Percentiles rank a stretch among this genome's conserved stretches.
Conservation (phyloP, 2,888 invertebrate species). For the Ochropleura plecta region DNA sequence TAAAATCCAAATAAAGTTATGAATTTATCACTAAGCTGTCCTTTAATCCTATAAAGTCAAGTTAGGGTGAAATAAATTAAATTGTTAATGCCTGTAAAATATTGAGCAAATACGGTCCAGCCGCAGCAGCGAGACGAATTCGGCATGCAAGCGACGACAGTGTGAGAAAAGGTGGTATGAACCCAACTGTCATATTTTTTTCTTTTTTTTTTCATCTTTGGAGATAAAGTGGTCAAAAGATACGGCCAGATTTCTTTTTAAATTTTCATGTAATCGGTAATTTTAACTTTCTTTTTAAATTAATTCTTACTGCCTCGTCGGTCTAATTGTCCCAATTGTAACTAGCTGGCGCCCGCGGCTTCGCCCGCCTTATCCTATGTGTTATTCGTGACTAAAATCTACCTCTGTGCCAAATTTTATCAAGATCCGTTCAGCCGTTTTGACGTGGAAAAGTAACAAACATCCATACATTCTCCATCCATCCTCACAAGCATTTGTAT, state of each 20-base stretch:
- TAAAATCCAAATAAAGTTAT: constrained; percentile 72
- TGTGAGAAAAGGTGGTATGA: constrained; percentile 64
- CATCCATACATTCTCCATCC: no score
- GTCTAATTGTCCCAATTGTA: no score
- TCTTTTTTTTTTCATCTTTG: constrained; percentile 7
- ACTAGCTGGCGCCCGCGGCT: no score
- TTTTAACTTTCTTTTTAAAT: no score
- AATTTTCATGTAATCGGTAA: no score
- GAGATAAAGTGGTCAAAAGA: background rate
- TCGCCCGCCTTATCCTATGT: no score
- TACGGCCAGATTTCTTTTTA: background rate
- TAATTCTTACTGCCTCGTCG: no score
- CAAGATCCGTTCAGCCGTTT: no score
- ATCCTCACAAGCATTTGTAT: no score
- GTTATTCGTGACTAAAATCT: no score
- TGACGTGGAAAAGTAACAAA: no score
- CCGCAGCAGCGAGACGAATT: constrained; percentile 73
- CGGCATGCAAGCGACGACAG: constrained; percentile 68
- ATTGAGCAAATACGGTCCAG: constrained; percentile 72
- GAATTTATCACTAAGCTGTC: constrained; percentile 73
- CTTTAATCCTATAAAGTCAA: constrained; percentile 71
- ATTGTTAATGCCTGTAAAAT: constrained; percentile 76
- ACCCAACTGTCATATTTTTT: constrained; percentile 13
- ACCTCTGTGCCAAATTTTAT: no score
- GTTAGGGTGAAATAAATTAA: constrained; percentile 72